Evolutionary conservation across 2,113 vertebrate genomes (phyloP), one percentile per base, ranked within the genome.

Genomic region (Petromus typicus): DNA sequence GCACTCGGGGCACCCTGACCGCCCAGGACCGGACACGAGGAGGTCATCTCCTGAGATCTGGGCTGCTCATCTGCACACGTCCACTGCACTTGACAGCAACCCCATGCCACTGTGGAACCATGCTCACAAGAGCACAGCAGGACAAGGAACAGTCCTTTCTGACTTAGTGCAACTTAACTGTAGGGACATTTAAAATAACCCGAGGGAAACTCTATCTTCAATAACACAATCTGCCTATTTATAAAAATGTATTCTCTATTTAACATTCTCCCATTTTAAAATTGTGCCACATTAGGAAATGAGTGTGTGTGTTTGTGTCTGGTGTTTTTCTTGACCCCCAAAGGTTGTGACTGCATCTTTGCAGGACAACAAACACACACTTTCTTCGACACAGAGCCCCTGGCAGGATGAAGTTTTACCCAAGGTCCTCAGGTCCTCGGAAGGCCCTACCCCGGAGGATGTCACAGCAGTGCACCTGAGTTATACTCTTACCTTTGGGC

Each of bases 401-500:
- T 11, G 37, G 69, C 69, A 45, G 43, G 23, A 73, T 37, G 25
- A 73, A 13, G 37, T 4, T 71, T 71, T 37, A 25, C 37, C 25
- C 22, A 9, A 40, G 40, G 23, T 40, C n/a, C 71, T 67, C 23
- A 40, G 40, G 23, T 40, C n/a, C 71, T 67, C 23, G 4, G 40
- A 25, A 73, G 40, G 37, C 23, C 43, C 23, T 45, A 48, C 43
- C 43, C 40, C 13, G 14, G 73, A 48, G 43, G 43, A 30, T 25
- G 32, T 48, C 25, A 30, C 22, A 23, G 6, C 73, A 17, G 25
- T 13, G 5, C 6, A 27, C 73, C 43, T 48, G 3, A 0, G 73
- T 17, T 92, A 69, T 95, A 95, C 79, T 98, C 97, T 97, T 98
- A 98, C 97, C 98, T 97, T 94, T 94, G 95, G 75, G 93, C 85